phyloP scores from a whole-genome alignment of 2,797 vertebrate species.

The Chaetophractus vellerosus region DNA sequence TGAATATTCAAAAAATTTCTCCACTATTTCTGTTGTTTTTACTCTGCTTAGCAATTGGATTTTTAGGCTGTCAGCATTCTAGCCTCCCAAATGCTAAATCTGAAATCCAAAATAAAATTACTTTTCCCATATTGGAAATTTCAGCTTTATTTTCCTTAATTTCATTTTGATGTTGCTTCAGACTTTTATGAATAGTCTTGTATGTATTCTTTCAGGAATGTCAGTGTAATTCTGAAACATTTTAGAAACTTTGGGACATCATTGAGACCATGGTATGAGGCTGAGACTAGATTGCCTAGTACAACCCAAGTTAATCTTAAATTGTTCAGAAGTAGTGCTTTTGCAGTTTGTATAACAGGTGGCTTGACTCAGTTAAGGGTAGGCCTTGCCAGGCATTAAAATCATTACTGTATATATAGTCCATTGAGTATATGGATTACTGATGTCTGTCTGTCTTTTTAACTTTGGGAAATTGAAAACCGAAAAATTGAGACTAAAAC shows the following conservation, averaged over 20 bases:
- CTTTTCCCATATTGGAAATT: neutral
- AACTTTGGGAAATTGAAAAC: conserved; percentile 52
- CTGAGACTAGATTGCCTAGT: neutral
- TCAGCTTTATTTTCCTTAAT: neutral
- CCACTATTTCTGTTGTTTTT: neutral
- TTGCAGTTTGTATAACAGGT: neutral
- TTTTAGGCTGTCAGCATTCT: neutral
- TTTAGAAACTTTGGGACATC: neutral
- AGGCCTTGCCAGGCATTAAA: neutral
- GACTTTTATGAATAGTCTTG: neutral
- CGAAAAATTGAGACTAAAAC: conserved; percentile 37
- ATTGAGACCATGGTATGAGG: neutral
- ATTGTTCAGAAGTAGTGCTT: neutral
- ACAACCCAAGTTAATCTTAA: neutral
- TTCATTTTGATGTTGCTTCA: neutral
- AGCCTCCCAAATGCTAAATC: neutral
- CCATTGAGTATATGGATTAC: neutral
- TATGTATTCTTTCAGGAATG: neutral
- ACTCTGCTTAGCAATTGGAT: neutral
- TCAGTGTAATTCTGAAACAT: neutral
- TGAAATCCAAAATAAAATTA: neutral
- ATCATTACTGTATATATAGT: neutral
- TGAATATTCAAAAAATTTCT: neutral
- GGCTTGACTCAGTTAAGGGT: neutral
- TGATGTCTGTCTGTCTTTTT: neutral